A percentile compares a stretch with the other conserved stretches of the same genome.
phyloP scores from a whole-genome alignment of 2,113 vertebrate species.

The Carassius carassius region DNA sequence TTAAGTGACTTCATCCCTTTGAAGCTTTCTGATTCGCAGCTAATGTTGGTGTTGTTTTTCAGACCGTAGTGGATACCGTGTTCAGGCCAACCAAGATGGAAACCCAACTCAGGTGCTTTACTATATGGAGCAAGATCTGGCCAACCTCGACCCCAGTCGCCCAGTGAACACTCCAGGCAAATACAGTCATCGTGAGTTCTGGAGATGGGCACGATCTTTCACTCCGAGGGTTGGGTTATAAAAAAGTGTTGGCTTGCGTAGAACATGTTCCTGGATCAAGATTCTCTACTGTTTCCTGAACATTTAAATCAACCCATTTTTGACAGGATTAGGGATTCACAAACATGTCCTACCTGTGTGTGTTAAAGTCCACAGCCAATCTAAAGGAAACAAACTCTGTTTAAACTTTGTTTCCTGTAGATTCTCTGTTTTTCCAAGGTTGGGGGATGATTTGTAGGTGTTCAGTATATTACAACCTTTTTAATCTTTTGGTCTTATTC shows the following conservation, averaged over 20 bases:
- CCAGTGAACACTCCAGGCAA: constrained; percentile 69
- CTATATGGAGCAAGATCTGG: constrained; percentile 88
- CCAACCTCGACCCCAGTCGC: constrained; percentile 83
- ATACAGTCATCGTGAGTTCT: constrained; percentile 78
- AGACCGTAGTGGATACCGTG: constrained; percentile 87
- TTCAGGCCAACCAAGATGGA: constrained; percentile 87
- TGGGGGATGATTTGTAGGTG: neutral
- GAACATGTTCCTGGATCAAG: neutral
- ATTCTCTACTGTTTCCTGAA: neutral
- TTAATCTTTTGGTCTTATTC: neutral
- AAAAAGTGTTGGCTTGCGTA: neutral
- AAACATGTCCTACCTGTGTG: neutral
- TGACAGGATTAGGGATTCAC: neutral
- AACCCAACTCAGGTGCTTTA: constrained; percentile 88
- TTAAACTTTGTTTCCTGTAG: neutral
- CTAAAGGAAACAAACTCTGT: neutral
- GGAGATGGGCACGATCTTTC: constrained; percentile 4
- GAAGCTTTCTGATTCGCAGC: neutral
- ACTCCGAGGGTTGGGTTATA: neutral
- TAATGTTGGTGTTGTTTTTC: constrained; percentile 22
- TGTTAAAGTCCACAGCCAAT: neutral
- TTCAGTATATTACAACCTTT: neutral
- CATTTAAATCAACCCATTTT: neutral
- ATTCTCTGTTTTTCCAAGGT: neutral
- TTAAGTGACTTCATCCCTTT: neutral